Evolutionary conservation across 2,888 invertebrate species (phyloP).

Genomic region (Maniola hyperantus): DNA sequence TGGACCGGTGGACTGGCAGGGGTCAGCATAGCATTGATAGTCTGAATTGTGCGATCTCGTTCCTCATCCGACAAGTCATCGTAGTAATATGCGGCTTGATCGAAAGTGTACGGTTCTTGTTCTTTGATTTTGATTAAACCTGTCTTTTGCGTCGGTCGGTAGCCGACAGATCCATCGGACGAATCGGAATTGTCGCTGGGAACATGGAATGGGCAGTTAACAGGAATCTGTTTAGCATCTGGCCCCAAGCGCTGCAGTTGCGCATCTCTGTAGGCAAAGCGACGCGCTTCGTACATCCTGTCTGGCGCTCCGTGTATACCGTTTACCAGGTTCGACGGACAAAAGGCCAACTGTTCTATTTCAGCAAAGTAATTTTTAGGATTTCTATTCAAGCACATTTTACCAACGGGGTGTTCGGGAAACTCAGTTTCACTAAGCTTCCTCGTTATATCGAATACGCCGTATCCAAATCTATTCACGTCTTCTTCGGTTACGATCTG

Average conservation of each 20-base stretch:
- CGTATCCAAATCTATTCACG: neutral
- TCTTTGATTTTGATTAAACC: neutral
- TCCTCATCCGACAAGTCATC: neutral
- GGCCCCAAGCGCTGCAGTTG: neutral
- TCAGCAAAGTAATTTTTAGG: constrained; percentile 10
- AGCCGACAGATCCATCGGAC: neutral
- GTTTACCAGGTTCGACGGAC: constrained; percentile 12
- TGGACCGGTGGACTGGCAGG: neutral
- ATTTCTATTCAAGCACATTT: constrained; percentile 5
- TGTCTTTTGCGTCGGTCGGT: neutral
- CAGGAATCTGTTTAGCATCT: neutral
- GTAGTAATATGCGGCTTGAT: neutral
- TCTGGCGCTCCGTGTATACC: neutral
- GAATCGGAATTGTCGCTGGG: neutral
- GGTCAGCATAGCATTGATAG: neutral
- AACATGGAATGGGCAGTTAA: constrained; percentile 1
- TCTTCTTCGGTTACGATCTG: constrained; percentile 3
- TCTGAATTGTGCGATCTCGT: neutral
- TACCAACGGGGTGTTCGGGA: neutral
- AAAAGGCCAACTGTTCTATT: constrained; percentile 5
- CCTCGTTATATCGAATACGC: neutral
- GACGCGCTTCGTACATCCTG: neutral
- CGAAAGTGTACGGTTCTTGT: neutral
- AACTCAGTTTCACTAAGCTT: neutral
- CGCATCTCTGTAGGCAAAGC: neutral